Base-by-base conservation (phyloP, 2,888 invertebrate species). In the Lasioglossum vierecki region DNA sequence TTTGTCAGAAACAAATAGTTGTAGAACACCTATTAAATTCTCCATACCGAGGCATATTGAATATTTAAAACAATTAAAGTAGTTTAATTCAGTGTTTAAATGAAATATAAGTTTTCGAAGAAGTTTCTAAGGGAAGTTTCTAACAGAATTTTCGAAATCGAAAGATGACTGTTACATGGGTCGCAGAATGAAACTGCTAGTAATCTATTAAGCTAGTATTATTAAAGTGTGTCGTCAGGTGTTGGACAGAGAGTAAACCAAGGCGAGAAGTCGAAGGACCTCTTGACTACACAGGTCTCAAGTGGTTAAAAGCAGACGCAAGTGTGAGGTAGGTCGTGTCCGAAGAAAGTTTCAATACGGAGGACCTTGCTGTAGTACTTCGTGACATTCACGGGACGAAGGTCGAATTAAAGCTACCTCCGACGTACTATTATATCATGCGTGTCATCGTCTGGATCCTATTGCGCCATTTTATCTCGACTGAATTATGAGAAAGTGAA, bases 261-360 rank as follows among this genome's bases (percentile, higher is more conserved):
- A 22, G 22, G 41, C 44, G 11, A 35, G 26, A 60, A 57, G 18
- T 66, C 22, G 18, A 76, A 77, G 26, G 15, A 46, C 35, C 80
- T 79, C 72, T 79, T 46, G 57, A 80, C 79, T 74, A 46, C 66
- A 26, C 46, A 49, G 80, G 84, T 83, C 71, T 46, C 35, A 66
- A 63, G 66, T 81, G 26, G 73, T 78, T 70, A 46, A 73, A 68
- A 79, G 70, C 5, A 44, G 39, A 53, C 73, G 26, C 26, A 71
- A 78, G 74, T 26, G 79, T 89, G 82, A 80, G 88, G 84, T 77
- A 89, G 89, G 88, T 89, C 83, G 53, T 15, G 80, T 46, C 15
- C 70, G 75, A 82, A 76, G 88, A 80, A 89, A 88, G 84, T 89
- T 88, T 76, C 82, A 46, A 75, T 75, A 46, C 70, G 76, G 68